These are phyloP conservation scores for Picathartes gymnocephalus DNA, from an alignment of 2,113 vertebrate species.

Conservation along the genomic window DNA sequence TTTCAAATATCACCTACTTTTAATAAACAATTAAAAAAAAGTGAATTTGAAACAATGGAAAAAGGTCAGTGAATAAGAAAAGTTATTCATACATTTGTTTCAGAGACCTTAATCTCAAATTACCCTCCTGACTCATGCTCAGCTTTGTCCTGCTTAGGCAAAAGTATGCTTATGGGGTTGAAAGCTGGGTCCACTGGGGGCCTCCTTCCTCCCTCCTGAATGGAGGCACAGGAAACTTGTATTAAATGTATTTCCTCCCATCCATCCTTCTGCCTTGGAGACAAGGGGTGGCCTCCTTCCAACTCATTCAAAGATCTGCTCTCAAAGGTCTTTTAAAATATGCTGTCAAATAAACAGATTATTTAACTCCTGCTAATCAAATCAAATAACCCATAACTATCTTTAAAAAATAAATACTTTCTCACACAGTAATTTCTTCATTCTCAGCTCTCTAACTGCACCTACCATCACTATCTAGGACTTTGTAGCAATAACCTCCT, in stretches of 20 bases:
- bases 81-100: not conserved
- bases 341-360: slow-evolving; percentile 40
- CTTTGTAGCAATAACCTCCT: not conserved
- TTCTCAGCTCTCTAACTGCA: not conserved
- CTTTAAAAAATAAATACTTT: not conserved
- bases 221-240: slow-evolving; percentile 17
- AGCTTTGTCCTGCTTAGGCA: not conserved
- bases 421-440: not conserved
- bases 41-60: not conserved
- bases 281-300: slow-evolving; percentile 28
- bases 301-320: not conserved
- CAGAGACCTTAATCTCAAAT: not conserved
- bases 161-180: not conserved
- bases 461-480: not conserved
- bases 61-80: not conserved
- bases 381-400: not conserved
- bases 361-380: slow-evolving; percentile 38
- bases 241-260: slow-evolving; percentile 8
- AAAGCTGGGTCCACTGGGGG: not conserved
- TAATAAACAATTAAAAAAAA: not conserved
- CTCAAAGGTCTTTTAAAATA: slow-evolving; percentile 34
- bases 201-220: not conserved
- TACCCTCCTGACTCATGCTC: not conserved
- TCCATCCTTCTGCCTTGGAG: not conserved
- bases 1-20: not conserved